Conservation (phyloP, 2,888 invertebrate genomes). For the Caenorhabditis sulstoni region DNA sequence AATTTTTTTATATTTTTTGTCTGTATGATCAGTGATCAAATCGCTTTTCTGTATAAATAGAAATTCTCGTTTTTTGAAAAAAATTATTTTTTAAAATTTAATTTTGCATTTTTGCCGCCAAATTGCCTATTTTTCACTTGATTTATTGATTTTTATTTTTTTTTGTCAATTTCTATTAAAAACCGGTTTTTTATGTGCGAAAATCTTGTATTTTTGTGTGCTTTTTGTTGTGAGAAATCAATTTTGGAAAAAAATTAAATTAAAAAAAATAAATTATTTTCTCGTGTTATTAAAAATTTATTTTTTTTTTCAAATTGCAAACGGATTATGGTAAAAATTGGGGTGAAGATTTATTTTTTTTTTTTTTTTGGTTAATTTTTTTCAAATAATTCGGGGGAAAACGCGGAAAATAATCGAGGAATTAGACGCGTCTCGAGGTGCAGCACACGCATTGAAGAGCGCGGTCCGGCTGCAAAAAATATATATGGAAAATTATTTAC, state of each 20-base stretch:
- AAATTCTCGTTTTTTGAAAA: neutral
- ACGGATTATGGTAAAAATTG: no score
- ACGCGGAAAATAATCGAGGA: neutral
- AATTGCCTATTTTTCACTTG: neutral
- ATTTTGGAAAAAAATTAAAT: neutral
- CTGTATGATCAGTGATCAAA: no score
- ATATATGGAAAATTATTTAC: neutral
- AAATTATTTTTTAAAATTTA: neutral
- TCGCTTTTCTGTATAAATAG: slow-evolving; percentile 10
- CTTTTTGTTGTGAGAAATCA: neutral
- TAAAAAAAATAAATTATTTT: neutral
- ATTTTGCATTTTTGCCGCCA: slow-evolving; percentile 3
- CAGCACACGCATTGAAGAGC: slow-evolving; percentile 66
- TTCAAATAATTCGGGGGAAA: neutral
- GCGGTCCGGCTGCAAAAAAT: slow-evolving; percentile 37
- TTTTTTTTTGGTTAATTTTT: neutral
- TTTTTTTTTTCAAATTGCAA: neutral
- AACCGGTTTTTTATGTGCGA: neutral
- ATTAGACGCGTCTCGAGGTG: slow-evolving; percentile 55
- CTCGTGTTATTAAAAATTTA: neutral
- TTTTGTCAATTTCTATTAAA: slow-evolving; percentile 1
- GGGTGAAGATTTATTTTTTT: no score
- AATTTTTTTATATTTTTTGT: neutral
- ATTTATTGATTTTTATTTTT: neutral
- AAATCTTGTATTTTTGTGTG: slow-evolving; percentile 7